Base-by-base conservation (phyloP, 2,113 vertebrate genomes). In the Erythrolamprus reginae region DNA sequence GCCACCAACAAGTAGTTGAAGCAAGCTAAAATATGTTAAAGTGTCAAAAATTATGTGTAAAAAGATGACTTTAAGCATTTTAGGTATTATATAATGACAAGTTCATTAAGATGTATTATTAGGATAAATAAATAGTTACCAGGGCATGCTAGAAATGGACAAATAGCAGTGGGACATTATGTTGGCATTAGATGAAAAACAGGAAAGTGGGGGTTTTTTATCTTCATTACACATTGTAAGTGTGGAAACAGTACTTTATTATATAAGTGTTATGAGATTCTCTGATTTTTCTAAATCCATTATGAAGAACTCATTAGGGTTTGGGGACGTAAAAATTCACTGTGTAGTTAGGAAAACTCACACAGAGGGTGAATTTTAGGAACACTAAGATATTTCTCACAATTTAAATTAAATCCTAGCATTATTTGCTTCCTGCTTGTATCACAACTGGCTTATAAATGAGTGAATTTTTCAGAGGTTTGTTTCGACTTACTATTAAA, bases 401-500 rank as follows among this genome's bases (percentile, higher is more conserved):
- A 51, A 77, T 33, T 61, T 86, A 91, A 61, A 88, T 88, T 50
- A 91, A 88, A 26, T 89, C 47, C 83, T 24, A 84, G 52, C 56
- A 85, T 55, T 86, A 90, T 88, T 21, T 77, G 51, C 5, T 3
- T 47, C 26, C 82, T 26, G 53, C 42, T 93, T 91, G 12, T 45
- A 82, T 26, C 4, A 9, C 23, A 61, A 89, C 86, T 90, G 82
- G 17, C 89, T 89, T 93, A 94, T 92, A 50, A 91, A 56, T 28
- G 88, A 92, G 86, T 87, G 26, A 23, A 89, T 90, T 96, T 45
- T 56, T 84, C 92, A 92, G 86, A 90, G 86, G 83, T 91, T 94
- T 94, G 50, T 89, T 94, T 95, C 93, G 87, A 92, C 93, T 95
- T 94, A 70, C 90, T 92, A 92, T 94, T 88, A 95, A 52, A 92